Evolutionary conservation across 2,113 vertebrate genomes (phyloP), one percentile per base, ranked within the genome.

Genomic region (Ginglymostoma cirratum): DNA sequence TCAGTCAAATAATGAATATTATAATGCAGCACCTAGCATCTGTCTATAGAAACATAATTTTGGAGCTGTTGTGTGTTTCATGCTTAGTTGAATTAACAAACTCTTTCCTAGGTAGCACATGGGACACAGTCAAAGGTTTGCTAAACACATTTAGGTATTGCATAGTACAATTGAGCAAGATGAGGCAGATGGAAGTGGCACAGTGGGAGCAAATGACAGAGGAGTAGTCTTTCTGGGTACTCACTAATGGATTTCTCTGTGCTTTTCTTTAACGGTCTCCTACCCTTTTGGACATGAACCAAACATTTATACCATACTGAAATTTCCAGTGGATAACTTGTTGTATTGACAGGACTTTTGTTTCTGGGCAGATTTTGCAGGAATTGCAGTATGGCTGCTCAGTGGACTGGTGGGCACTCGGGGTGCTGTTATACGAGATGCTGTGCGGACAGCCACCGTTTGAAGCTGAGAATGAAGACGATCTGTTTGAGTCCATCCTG

Each of bases 321-420:
- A 52, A n/a, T n/a, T 61, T 80, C 61, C 19, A 23, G 4, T 52
- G 95, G 34, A 6, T 66, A 70, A 4, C 42, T 21, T 85, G 78
- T 2, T 65, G 95, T 69, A 48, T 72, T 95, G 69, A 95, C 94
- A 34, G 27, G 69, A 48, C 30, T 34, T 70, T 23, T 95, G 67
- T 95, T 70, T 85, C 42, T 66, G 95, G 96, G 69, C 96, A 99
- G 99, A 99, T 99, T 97, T 98, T 99, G 55, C 98, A 99, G 97
- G 99, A 99, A 97, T 98, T 99, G 98, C 97, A 98, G 21, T 99
- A 99, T 0, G 99, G 99, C n/a, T 98, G 99, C 0, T 99, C 99
- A 0, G 99, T 99, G 6, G 99, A 99, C 96, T 99, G 99, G 99
- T 99, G 99, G 99, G 99, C 99, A 0, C 99, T 99, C 96, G 99